Evolutionary conservation across 2,888 invertebrate genomes (phyloP).

Genomic region (Tubulanus polymorphus): DNA sequence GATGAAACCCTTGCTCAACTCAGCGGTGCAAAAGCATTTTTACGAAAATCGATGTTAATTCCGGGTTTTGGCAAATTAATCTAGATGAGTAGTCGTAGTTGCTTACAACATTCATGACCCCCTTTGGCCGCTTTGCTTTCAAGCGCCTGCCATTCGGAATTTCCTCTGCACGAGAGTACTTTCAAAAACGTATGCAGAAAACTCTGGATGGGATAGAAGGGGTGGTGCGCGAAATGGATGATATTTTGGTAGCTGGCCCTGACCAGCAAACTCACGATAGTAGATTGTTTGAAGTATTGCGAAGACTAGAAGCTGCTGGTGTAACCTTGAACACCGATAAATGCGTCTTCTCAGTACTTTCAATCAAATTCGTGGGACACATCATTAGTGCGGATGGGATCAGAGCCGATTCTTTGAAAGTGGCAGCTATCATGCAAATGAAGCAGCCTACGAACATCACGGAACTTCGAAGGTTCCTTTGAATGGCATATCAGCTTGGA

Average conservation of each 20-base stretch:
- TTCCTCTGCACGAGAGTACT: conserved; percentile 50
- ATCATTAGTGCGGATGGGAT: conserved; percentile 9
- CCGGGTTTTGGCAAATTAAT: conserved; percentile 17
- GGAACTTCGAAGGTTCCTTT: conserved; percentile 11
- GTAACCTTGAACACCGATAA: conserved; percentile 14
- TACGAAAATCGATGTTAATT: conserved; percentile 20
- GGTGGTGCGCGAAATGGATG: conserved; percentile 18
- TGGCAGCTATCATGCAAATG: conserved; percentile 11
- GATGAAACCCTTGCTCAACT: conserved; percentile 11
- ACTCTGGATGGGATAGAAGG: conserved; percentile 26
- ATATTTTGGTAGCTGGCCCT: conserved; percentile 12
- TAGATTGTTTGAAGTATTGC: conserved; percentile 8
- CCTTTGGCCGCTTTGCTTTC: conserved; percentile 27
- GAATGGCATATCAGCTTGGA: conserved; percentile 21
- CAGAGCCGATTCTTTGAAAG: conserved; percentile 7
- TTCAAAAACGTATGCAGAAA: conserved; percentile 49
- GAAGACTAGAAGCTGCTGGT: conserved; percentile 6
- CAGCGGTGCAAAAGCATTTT: conserved; percentile 13
- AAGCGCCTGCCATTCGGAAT: conserved; percentile 28
- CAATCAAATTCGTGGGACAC: conserved; percentile 11
- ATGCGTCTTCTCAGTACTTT: conserved; percentile 8
- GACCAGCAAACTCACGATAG: conserved; percentile 14
- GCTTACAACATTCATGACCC: conserved; percentile 28
- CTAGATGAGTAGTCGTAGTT: conserved; percentile 12
- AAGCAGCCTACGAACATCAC: conserved; percentile 11